Conservation (phyloP, 2,888 invertebrate genomes). For the Plemyria rubiginata region DNA sequence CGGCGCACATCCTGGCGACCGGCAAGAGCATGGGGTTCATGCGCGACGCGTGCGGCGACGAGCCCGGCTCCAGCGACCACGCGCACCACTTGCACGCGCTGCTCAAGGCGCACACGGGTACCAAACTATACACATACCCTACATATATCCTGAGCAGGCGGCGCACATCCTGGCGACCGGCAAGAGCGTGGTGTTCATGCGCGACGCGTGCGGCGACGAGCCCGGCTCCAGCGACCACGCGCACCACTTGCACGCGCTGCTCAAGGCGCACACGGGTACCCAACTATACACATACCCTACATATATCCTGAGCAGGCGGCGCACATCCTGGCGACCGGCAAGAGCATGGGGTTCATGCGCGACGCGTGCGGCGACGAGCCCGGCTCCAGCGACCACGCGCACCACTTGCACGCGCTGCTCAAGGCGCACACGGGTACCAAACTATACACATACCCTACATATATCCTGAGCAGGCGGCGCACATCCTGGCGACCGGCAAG, state of each 20-base stretch:
- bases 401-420: slow-evolving; percentile 87
- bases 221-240: slow-evolving; percentile 85
- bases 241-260: slow-evolving; percentile 88
- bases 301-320: slow-evolving; percentile 88
- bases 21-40: slow-evolving; percentile 98
- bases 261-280: slow-evolving; percentile 58
- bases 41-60: slow-evolving; percentile 95
- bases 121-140: neutral
- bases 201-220: slow-evolving; percentile 95
- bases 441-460: neutral
- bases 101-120: slow-evolving; percentile 59
- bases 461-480: slow-evolving; percentile 88
- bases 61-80: slow-evolving; percentile 85
- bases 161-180: slow-evolving; percentile 96
- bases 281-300: neutral
- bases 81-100: slow-evolving; percentile 88
- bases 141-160: slow-evolving; percentile 86
- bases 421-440: slow-evolving; percentile 54
- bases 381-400: slow-evolving; percentile 84
- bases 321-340: slow-evolving; percentile 96
- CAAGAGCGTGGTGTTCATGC: slow-evolving; percentile 97
- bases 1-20: slow-evolving; percentile 95
- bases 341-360: slow-evolving; percentile 97
- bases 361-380: slow-evolving; percentile 95
- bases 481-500: slow-evolving; percentile 97